phyloP scores from a whole-genome alignment of 1,140 invertebrate species.

The Drosophila obscura region DNA sequence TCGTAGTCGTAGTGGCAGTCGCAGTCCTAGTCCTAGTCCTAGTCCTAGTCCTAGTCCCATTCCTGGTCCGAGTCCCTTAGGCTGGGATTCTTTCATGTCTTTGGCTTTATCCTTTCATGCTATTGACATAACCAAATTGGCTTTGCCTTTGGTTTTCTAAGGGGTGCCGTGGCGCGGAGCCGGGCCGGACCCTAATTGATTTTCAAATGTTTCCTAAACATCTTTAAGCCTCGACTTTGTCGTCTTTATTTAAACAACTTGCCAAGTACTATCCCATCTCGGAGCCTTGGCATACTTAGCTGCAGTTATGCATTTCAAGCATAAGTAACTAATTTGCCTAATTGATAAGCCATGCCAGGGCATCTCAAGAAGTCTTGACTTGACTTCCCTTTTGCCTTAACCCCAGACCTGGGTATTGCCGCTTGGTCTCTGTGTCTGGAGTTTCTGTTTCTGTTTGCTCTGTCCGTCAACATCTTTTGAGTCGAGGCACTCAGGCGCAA shows the following conservation, averaged over 20 bases:
- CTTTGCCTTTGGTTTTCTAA: conserved; percentile 40
- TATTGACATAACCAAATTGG: conserved; percentile 77
- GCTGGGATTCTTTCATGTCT: conserved; percentile 58
- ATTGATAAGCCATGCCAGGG: conserved; percentile 70
- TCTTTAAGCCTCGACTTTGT: conserved; percentile 30
- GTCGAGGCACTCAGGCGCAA: conserved; percentile 56
- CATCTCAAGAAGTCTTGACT: conserved; percentile 55
- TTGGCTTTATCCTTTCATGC: conserved; percentile 43
- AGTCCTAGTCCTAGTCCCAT: conserved; percentile 41
- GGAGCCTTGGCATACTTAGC: conserved; percentile 40
- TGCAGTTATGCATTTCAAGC: conserved; percentile 36
- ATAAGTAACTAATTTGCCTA: conserved; percentile 73
- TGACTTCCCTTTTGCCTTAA: conserved; percentile 19
- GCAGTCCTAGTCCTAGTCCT: conserved; percentile 40
- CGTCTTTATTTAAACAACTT: conserved; percentile 38
- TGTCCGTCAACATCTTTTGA: conserved; percentile 73
- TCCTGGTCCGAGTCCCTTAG: conserved; percentile 17
- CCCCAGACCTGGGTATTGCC: conserved; percentile 2
- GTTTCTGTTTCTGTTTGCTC: conserved; percentile 55
- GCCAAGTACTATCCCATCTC: conserved; percentile 9
- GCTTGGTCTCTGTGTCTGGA: conserved; percentile 6
- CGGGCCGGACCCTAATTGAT: conserved; percentile 48
- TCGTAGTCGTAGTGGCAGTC: conserved; percentile 12
- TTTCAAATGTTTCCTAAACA: conserved; percentile 50
- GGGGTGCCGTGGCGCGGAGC: neutral